phyloP scores from a whole-genome alignment of 2,113 vertebrate species.

The Mormoops blainvillei region DNA sequence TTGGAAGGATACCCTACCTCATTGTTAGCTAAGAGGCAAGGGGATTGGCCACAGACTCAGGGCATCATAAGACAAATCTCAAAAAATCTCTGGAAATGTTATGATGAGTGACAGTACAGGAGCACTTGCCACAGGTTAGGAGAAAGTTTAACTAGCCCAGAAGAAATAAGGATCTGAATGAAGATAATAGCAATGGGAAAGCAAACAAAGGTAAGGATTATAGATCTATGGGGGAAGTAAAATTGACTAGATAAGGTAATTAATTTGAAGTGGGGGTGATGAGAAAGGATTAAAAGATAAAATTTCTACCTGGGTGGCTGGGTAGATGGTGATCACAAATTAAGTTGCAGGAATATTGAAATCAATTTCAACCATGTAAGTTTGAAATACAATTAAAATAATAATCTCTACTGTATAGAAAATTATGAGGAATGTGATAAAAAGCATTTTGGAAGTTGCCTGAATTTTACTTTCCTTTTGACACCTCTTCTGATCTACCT shows the following conservation, averaged over 20 bases:
- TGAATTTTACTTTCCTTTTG: neutral
- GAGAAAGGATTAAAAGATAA: neutral
- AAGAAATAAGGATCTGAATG: neutral
- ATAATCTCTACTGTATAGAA: neutral
- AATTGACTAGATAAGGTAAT: neutral
- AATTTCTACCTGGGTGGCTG: neutral
- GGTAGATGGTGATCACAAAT: neutral
- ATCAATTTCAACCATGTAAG: neutral
- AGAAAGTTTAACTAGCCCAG: neutral
- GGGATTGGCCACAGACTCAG: neutral
- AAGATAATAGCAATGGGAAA: neutral
- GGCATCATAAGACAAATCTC: neutral
- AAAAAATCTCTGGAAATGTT: neutral
- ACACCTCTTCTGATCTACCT: neutral
- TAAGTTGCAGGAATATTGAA: neutral
- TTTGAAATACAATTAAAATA: neutral
- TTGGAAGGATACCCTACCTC: neutral
- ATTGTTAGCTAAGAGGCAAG: neutral
- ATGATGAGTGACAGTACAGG: neutral
- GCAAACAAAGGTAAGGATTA: neutral
- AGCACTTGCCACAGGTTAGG: neutral
- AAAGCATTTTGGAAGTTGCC: neutral
- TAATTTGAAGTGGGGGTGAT: neutral
- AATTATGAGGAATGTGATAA: neutral
- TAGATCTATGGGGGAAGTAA: neutral